phyloP scores from a whole-genome alignment of 1,140 invertebrate genomes.

The Lethrus apterus region DNA sequence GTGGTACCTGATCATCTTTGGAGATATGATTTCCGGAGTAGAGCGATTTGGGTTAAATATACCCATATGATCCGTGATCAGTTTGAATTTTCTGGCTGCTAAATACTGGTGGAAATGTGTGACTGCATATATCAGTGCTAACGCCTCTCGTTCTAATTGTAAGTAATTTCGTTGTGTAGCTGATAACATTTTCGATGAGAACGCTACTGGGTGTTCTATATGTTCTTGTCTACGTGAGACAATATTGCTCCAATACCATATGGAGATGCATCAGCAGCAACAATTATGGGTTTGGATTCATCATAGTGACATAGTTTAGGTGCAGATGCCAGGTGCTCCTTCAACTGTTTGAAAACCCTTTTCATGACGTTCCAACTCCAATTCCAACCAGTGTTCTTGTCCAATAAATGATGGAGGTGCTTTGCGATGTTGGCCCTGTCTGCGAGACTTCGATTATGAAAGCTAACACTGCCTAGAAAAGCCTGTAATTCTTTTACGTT shows the following conservation, averaged over 20 bases:
- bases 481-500: slow-evolving; percentile 36
- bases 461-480: slow-evolving; percentile 39
- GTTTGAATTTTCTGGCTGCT: slow-evolving; percentile 13
- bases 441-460: slow-evolving; percentile 37
- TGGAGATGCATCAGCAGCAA: slow-evolving; percentile 10
- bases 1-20: slow-evolving; percentile 26
- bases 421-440: slow-evolving; percentile 27
- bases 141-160: slow-evolving; percentile 44
- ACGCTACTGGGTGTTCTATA: slow-evolving; percentile 37
- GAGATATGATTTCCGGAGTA: slow-evolving; percentile 19
- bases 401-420: slow-evolving; percentile 24
- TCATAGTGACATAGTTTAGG: slow-evolving; percentile 36
- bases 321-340: slow-evolving; percentile 33
- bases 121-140: too few relatives aligned
- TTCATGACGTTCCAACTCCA: slow-evolving; percentile 31
- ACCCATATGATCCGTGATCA: slow-evolving; percentile 31
- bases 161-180: slow-evolving; percentile 39
- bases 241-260: slow-evolving; percentile 14
- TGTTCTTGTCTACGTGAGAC: slow-evolving; percentile 16
- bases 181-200: slow-evolving; percentile 38
- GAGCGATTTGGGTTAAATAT: slow-evolving; percentile 5
- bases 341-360: slow-evolving; percentile 29
- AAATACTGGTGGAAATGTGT: slow-evolving; percentile 28
- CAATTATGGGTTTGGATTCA: slow-evolving; percentile 3
- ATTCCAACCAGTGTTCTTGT: slow-evolving; percentile 25